Base-by-base conservation (phyloP, 2,888 invertebrate species). In the Euzetes globulus region DNA sequence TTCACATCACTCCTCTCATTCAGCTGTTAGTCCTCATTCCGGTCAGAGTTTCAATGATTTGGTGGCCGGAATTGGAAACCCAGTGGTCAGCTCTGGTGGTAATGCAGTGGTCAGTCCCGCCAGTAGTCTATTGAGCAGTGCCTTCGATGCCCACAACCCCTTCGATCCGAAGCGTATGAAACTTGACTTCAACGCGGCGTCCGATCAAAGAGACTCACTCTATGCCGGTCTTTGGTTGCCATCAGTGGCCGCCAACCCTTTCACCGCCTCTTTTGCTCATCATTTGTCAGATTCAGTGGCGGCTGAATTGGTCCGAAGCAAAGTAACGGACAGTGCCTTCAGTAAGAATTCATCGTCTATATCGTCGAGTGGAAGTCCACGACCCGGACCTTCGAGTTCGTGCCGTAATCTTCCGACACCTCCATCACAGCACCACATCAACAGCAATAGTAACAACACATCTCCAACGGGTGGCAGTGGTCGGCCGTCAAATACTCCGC, bases 141-240 rank as follows among this genome's bases (percentile, higher is more conserved):
- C 72, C 84, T 91, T 52, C 87, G 90, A 76, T 55, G 75, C 75
- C 60, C 75, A 76, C 63, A 75, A 75, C 33, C 71, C 76, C 13
- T 77, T 77, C 63, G 78, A 78, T 82, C 89, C 89, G 50, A 91
- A 92, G 82, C 86, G 91, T 76, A 86, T 92, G 82, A 92, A 92
- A 80, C 83, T 92, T 79, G 91, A 92, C 58, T 77, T 78, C 76
- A 60, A 22, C 55, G 76, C 75, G 71, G 72, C 71, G 73, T 75
- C 75, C 73, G 29, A 76, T 74, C 72, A 65, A 52, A 55, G 52
- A 37, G 84, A 88, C 88, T 41, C 80, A 80, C 78, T 83, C 25
- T 83, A 83, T 77, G 83, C 84, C 78, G 91, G 92, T 77, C 90
- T 94, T 86, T 92, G 92, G 92, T 81, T 90, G 4, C 89, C 89